Base-by-base conservation (phyloP, 2,113 vertebrate species). In the Rissa tridactyla region DNA sequence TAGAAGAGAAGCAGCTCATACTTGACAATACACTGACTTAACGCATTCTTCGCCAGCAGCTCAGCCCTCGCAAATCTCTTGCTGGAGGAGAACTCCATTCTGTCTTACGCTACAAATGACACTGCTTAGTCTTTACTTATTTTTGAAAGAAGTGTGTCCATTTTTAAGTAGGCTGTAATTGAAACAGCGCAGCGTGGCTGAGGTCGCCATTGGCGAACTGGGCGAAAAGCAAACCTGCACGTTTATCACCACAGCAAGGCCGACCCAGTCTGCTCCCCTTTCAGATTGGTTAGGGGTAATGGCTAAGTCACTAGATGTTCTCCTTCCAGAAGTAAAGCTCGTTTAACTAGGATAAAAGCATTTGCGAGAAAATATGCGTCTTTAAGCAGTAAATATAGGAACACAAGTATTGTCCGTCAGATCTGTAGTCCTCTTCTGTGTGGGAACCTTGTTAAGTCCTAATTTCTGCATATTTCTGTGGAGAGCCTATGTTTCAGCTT, bases 401-500 rank as follows among this genome's bases (percentile, higher is more conserved):
- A 83, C 26, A 73, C 5, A n/a, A 13, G 78, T 85, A 76, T 42
- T 77, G 51, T 68, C 30, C 77, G 70, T 70, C 62, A 26, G 20
- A 62, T 79, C 65, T 76, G 42, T 57, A 69, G 75, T 55, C 27
- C 4, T 86, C 52, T 87, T 91, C 46, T 13, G 34, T 70, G 36
- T 82, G 29, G 22, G 46, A 95, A 92, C 57, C 88, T 69, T 96
- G 91, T 87, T 82, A 91, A 94, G 22, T 17, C 86, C 86, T 92
- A 91, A 91, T 96, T 97, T 92, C 88, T 91, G 34, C 89, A 13
- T 52, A 69, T 91, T 87, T 84, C 86, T 90, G 32, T 82, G 66
- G 84, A 18, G 30, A 95, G 75, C 60, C 58, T 87, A 25, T 93
- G 77, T 85, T 96, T 93, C 23, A 6, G 81, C 89, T 94, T 96